Evolutionary conservation across 2,797 vertebrate species (phyloP).

Genomic region (Eremophila alpestris): DNA sequence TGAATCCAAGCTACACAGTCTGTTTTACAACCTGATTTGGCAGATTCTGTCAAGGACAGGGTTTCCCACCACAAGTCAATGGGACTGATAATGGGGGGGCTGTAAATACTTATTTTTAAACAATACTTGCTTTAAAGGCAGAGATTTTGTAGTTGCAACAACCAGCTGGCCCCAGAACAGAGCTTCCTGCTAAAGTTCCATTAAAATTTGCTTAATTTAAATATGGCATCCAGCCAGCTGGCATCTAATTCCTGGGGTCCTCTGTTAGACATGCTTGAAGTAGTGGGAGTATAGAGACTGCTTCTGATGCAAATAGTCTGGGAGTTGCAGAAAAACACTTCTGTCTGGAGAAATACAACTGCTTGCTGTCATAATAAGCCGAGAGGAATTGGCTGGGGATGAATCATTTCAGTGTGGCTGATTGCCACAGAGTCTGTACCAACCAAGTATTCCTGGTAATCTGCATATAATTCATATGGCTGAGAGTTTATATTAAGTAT

Average conservation of each 20-base stretch:
- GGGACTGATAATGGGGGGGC: neutral
- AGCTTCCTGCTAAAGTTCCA: neutral
- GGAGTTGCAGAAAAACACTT: conserved; percentile 1
- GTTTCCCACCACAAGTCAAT: neutral
- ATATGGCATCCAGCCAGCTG: neutral
- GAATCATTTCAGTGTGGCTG: neutral
- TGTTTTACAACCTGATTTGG: neutral
- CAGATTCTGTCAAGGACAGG: neutral
- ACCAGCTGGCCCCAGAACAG: neutral
- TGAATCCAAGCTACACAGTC: neutral
- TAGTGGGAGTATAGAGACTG: neutral
- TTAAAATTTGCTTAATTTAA: neutral
- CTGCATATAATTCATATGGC: neutral
- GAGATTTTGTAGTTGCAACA: neutral
- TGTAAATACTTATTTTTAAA: neutral
- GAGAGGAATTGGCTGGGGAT: neutral
- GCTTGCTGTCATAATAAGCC: neutral
- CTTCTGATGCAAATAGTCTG: neutral
- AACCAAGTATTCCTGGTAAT: neutral
- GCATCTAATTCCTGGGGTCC: neutral
- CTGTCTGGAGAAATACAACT: conserved; percentile 27
- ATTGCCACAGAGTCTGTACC: neutral
- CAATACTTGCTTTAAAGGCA: neutral
- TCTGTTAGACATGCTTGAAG: neutral
- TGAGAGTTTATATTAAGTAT: neutral